A percentile compares a stretch with the other conserved stretches of the same genome.
Evolutionary conservation across 2,113 vertebrate genomes (phyloP).

Genomic region (Synchiropus splendidus): DNA sequence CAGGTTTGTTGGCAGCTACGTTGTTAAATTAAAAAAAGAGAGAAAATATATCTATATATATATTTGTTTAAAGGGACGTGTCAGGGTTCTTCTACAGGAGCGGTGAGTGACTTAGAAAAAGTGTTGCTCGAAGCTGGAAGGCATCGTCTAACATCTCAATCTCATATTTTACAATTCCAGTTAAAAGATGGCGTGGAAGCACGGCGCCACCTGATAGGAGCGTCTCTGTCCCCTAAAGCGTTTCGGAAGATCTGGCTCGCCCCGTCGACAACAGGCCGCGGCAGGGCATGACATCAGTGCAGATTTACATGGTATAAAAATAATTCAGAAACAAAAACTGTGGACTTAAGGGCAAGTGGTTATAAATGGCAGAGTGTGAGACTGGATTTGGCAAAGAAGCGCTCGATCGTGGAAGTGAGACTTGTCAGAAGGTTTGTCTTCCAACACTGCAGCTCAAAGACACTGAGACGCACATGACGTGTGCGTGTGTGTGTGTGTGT

Average conservation of each 20-base stretch:
- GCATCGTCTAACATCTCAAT: constrained; percentile 35
- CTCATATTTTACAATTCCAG: constrained; percentile 60
- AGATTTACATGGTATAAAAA: constrained; percentile 62
- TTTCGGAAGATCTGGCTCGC: constrained; percentile 48
- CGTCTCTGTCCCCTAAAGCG: constrained; percentile 28
- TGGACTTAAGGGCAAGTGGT: constrained; percentile 69
- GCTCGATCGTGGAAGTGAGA: constrained; percentile 28
- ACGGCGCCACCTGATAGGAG: constrained; percentile 4
- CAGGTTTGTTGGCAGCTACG: constrained; percentile 26
- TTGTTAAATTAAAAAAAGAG: constrained; percentile 53
- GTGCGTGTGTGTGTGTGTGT: constrained; percentile 17
- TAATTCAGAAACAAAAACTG: constrained; percentile 47
- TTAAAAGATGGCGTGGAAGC: constrained; percentile 28
- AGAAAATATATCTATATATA: constrained; percentile 46
- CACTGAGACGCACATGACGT: constrained; percentile 32
- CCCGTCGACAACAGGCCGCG: constrained; percentile 46
- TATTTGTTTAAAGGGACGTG: constrained; percentile 33
- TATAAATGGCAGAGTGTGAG: constrained; percentile 67
- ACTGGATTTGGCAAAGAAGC: constrained; percentile 64
- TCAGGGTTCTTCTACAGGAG: neutral
- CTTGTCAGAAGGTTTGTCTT: constrained; percentile 25
- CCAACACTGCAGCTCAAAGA: constrained; percentile 48
- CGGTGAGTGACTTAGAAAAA: constrained; percentile 15
- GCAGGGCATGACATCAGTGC: constrained; percentile 51
- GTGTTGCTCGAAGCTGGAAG: constrained; percentile 14